Evolutionary conservation across 2,113 vertebrate species (phyloP).

Genomic region (Xiphophorus couchianus): DNA sequence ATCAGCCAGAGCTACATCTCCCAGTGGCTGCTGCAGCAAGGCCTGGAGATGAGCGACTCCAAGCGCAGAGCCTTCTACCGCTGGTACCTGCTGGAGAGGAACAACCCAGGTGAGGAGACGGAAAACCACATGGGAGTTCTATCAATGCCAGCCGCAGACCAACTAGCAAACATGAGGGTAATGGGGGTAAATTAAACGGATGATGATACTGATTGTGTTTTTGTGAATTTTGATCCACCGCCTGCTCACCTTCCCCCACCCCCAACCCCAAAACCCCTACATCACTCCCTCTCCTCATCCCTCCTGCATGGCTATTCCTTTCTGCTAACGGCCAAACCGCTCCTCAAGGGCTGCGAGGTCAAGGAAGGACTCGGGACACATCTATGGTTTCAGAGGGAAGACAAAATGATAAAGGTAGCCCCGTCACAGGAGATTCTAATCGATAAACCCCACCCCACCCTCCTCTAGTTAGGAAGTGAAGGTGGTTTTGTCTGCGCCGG

Average conservation of each 20-base stretch:
- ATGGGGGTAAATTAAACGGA: constrained; percentile 28
- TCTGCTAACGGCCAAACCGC: constrained; percentile 42
- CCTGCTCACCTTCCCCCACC: constrained; percentile 40
- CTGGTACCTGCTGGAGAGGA: constrained; percentile 86
- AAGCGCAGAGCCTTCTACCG: constrained; percentile 85
- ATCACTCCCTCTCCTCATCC: constrained; percentile 1
- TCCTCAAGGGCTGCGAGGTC: constrained; percentile 53
- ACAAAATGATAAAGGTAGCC: constrained; percentile 52
- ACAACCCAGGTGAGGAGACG: constrained; percentile 80
- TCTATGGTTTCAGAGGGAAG: constrained; percentile 60
- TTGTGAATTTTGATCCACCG: constrained; percentile 23
- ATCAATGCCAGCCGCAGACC: constrained; percentile 1
- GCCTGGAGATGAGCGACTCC: constrained; percentile 86
- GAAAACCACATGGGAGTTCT: not conserved
- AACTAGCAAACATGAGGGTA: constrained; percentile 20
- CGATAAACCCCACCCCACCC: constrained; percentile 45
- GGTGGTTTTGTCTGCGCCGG: constrained; percentile 35
- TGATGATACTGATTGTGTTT: constrained; percentile 9
- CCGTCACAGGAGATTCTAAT: constrained; percentile 66
- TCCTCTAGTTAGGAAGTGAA: constrained; percentile 55
- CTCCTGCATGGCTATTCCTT: constrained; percentile 57
- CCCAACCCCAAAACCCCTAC: constrained; percentile 13
- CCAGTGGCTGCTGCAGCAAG: constrained; percentile 86
- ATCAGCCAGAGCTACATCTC: constrained; percentile 88
- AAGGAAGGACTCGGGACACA: constrained; percentile 55